Conservation (phyloP, 2,888 invertebrate species). For the Rotaria socialis region DNA sequence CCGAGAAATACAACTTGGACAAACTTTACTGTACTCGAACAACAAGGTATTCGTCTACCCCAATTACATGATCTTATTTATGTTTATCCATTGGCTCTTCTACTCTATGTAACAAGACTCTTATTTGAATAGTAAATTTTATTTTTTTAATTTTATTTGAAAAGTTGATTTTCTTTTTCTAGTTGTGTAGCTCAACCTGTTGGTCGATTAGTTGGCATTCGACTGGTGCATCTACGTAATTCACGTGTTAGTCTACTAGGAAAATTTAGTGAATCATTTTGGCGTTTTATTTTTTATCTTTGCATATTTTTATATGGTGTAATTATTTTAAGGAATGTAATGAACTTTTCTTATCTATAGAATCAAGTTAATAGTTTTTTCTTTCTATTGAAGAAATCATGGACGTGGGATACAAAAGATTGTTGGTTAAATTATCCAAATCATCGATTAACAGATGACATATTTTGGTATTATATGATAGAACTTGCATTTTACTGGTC, state of each 20-base stretch:
- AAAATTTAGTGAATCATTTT: constrained; percentile 44
- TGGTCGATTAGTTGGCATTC: not conserved
- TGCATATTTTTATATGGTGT: constrained; percentile 39
- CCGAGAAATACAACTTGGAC: constrained; percentile 25
- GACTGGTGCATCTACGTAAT: too few species aligned
- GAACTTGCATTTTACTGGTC: constrained; percentile 93
- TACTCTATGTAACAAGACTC: not conserved
- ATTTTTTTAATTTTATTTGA: too few species aligned
- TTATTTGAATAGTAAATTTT: not conserved
- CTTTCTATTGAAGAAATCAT: constrained; percentile 67
- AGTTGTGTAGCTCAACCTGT: constrained; percentile 7
- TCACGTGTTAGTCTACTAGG: not conserved
- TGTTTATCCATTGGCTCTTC: constrained; percentile 14
- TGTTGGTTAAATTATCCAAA: constrained; percentile 77
- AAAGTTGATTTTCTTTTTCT: too few species aligned
- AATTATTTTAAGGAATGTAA: constrained; percentile 37
- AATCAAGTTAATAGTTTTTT: not conserved
- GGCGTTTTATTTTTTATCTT: constrained; percentile 42
- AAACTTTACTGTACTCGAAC: not conserved
- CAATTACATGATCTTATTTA: not conserved
- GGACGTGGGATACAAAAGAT: constrained; percentile 83
- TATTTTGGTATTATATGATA: constrained; percentile 97
- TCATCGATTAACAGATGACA: constrained; percentile 73
- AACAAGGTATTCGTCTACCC: not conserved
- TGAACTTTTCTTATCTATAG: too few species aligned